Percentiles rank a stretch among this genome's conserved stretches.
Evolutionary conservation across 1,140 invertebrate genomes (phyloP).

Genomic region (Calycopis cecrops): DNA sequence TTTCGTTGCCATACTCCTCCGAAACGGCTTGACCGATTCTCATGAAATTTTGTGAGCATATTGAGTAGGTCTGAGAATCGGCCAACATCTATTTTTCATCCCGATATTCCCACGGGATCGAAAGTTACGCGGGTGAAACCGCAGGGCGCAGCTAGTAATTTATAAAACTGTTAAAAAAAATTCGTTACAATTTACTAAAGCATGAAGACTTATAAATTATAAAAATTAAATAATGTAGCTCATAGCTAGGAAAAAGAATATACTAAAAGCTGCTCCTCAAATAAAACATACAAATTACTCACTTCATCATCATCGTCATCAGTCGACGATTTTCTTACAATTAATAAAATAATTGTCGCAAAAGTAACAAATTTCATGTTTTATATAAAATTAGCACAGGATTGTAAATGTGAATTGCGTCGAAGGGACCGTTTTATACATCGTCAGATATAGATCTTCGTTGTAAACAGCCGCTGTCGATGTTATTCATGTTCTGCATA

Average conservation of each 20-base stretch:
- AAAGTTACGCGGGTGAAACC: no score
- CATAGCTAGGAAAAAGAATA: no score
- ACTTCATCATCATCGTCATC: slow-evolving; percentile 19
- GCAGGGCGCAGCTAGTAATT: no score
- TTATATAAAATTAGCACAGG: neutral
- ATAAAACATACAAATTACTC: neutral
- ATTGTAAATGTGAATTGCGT: slow-evolving; percentile 5
- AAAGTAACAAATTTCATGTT: slow-evolving; percentile 8
- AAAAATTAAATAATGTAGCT: slow-evolving; percentile 7
- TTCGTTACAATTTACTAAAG: no score
- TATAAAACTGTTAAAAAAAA: no score
- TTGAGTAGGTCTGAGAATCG: no score
- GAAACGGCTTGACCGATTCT: no score
- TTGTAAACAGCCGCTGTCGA: slow-evolving; percentile 20
- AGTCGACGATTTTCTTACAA: neutral
- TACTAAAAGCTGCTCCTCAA: neutral
- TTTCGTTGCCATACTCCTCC: no score
- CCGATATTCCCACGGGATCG: no score
- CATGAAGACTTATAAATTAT: no score
- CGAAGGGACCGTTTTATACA: slow-evolving; percentile 35
- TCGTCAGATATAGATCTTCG: slow-evolving; percentile 34
- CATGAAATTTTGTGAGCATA: no score
- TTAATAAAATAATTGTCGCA: slow-evolving; percentile 1
- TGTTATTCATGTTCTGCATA: slow-evolving; percentile 13
- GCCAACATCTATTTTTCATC: no score